Percentiles rank a stretch among this genome's conserved stretches.
Evolutionary conservation across 1,140 invertebrate genomes (phyloP).

Genomic region (Globodera rostochiensis): DNA sequence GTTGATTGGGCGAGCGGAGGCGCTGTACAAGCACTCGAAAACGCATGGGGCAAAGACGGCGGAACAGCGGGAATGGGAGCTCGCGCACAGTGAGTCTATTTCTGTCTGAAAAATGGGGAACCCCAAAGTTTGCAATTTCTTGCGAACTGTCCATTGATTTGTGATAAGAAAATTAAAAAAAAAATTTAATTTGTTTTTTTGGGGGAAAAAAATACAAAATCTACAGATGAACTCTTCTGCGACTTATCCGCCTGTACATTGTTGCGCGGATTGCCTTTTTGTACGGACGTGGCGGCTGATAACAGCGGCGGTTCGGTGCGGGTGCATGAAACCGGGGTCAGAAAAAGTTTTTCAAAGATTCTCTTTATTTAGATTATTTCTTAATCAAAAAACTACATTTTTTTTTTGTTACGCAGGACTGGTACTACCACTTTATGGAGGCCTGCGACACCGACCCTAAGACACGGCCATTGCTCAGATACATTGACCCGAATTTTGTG

Average conservation of each 20-base stretch:
- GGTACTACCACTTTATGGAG: conserved; percentile 41
- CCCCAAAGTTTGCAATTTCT: too few relatives aligned
- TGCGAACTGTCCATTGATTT: background rate
- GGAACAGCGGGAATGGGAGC: background rate
- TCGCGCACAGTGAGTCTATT: background rate
- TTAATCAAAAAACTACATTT: background rate
- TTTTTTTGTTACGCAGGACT: conserved; percentile 3
- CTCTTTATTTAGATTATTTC: background rate
- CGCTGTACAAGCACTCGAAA: background rate
- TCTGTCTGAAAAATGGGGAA: background rate
- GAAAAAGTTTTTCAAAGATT: background rate
- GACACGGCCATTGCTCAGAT: conserved; percentile 22
- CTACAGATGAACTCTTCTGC: conserved; percentile 1
- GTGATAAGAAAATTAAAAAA: background rate
- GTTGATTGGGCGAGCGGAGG: conserved; percentile 9
- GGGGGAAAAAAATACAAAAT: background rate
- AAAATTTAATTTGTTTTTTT: conserved; percentile 10
- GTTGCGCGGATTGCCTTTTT: conserved; percentile 37
- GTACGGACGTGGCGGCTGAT: conserved; percentile 12
- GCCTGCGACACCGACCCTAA: conserved; percentile 26
- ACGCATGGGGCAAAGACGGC: background rate
- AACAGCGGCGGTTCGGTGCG: too few relatives aligned
- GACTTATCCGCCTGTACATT: conserved; percentile 22
- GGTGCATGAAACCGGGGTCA: background rate
- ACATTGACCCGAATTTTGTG: conserved; percentile 29